Base-by-base conservation (phyloP, 2,888 invertebrate genomes). In the Horisme vitalbata region DNA sequence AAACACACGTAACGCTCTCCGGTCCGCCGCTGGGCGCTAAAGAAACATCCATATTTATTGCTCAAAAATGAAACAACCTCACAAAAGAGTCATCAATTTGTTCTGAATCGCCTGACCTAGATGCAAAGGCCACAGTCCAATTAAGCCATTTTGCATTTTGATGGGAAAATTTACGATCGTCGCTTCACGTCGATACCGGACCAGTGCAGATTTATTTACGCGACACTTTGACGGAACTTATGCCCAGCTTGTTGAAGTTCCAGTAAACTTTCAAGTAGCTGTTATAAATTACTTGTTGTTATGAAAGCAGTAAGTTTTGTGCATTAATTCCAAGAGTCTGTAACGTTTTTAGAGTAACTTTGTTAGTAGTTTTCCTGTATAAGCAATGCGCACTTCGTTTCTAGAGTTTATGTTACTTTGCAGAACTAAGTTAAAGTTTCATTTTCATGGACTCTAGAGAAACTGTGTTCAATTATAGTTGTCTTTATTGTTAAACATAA, bases 1-100 rank as follows among this genome's bases (percentile, higher is more conserved):
- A 92, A 36, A 93, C 89, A 72, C 96, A 96, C 50, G 91, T 90
- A 39, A 96, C 91, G 63, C 93, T 92, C 68, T 93, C 93, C 2
- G 96, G 96, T 30, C 95, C 91, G 4, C 93, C 94, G 61, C 94
- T 94, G 3, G 96, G 96, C 47, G 95, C 95, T 95, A 73, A 31
- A 53, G 13, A 41, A 50, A 51, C 49, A 45, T 39, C 13, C 41
- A 37, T 32, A 38, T 45, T 45, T 34, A 45, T 59, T 50, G 43
- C 35, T 55, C 57, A 65, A 75, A 78, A 78, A 66, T 63, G 70
- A 69, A 72, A 77, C 75, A 79, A 74, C 75, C 60, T 61, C 65
- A 75, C 72, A 79, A 82, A 82, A 82, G 75, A 75, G 72, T 79
- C 78, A 79, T 82, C 83, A 86, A 84, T 83, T 84, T 80, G 77